These are phyloP conservation scores for Tragelaphus oryx DNA, from an alignment of 2,797 vertebrate species.

Conservation along the genomic window DNA sequence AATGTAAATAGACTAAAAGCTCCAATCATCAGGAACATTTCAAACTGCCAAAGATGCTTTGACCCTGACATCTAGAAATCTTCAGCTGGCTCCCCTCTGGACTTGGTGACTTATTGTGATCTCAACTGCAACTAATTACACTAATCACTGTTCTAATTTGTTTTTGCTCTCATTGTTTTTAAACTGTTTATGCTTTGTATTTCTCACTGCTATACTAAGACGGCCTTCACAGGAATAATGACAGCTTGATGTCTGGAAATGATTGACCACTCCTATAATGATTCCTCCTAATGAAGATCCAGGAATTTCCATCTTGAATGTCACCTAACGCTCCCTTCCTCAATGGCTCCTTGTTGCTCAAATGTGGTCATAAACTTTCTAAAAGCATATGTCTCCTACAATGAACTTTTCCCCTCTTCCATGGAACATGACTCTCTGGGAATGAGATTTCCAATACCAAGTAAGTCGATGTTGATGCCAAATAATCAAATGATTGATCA, in stretches of 20 bases:
- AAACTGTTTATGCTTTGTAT: background rate
- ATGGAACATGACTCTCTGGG: background rate
- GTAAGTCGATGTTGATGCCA: background rate
- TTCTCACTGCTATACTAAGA: background rate
- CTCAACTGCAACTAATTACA: background rate
- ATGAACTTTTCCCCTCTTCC: background rate
- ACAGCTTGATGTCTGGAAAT: background rate
- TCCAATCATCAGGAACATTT: background rate
- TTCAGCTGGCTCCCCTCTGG: background rate
- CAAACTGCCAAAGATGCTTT: background rate
- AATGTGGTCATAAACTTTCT: background rate
- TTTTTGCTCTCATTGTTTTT: background rate
- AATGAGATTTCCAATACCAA: background rate
- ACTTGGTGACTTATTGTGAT: background rate
- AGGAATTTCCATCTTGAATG: background rate
- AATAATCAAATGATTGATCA: background rate
- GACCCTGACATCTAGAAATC: background rate
- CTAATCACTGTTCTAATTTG: background rate
- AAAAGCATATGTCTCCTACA: background rate
- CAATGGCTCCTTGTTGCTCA: background rate
- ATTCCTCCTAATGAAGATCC: background rate
- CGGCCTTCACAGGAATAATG: background rate
- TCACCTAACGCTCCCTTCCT: background rate
- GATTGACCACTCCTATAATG: background rate
- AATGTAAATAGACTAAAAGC: background rate